Evolutionary conservation across 1,140 invertebrate species (phyloP), one percentile per base, ranked within the genome.

Genomic region (Neotoxoptera formosana): DNA sequence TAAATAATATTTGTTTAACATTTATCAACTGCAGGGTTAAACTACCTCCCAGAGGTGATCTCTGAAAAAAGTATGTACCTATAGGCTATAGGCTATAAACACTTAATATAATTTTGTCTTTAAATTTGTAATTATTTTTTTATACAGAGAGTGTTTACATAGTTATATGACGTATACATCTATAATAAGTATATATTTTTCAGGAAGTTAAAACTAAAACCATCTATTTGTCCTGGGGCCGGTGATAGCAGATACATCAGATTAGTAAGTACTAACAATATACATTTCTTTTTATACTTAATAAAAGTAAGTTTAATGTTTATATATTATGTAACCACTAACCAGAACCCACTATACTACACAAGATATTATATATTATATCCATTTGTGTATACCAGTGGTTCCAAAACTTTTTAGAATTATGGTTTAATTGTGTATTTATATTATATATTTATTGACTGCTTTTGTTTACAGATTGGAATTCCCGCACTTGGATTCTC

Each of bases 191-290:
- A 86, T n/a, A 86, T 89, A 30, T 56, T 60, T 94, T 94, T 1
- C 86, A 94, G 94, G 90, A 95, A 95, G 0, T 94, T 97, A 7
- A 96, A 96, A 94, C 94, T 97, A 23, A 96, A 96, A 94, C 95
- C 96, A 36, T 96, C 97, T 94, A 97, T 98, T 81, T 98, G 98
- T 94, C 97, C 97, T 2, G 98, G 97, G 89, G 97, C 96, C 60
- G 98, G 98, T 20, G 98, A 98, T 94, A 97, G 96, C 94, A 96
- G 97, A 94, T 98, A 96, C 94, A 94, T 98, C 47, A 96, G 97
- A 94, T 95, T 95, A 94, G 96, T 41, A 41, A 41, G 41, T 41
- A 41, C 4, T 96, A 95, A 95, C 93, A 67, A 56, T 34, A 47
- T 34, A 41, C 14, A 45, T 84, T 36, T 53, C 21, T 23, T 20